phyloP scores from a whole-genome alignment of 2,797 vertebrate genomes.

The Anguilla pacifica region DNA sequence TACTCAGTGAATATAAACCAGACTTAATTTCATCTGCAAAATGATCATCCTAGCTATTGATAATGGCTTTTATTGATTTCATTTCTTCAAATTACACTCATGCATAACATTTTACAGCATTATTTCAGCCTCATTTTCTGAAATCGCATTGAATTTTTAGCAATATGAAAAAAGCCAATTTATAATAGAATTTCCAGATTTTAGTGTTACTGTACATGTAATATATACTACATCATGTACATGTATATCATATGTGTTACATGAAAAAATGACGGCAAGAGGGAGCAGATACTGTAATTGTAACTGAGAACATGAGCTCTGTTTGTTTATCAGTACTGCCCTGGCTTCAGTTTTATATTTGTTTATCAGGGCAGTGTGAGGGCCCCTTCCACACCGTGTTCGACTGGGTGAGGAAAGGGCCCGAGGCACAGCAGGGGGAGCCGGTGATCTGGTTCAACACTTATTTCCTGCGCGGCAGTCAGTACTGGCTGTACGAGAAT shows the following conservation, averaged over 20 bases:
- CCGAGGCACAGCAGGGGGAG: slow-evolving; percentile 65
- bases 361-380: slow-evolving; percentile 37
- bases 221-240: no score
- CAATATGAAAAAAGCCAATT: background rate
- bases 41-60: background rate
- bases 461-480: slow-evolving; percentile 51
- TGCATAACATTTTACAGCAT: background rate
- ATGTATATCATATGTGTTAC: background rate
- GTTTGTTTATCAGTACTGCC: background rate
- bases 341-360: background rate
- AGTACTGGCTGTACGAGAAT: slow-evolving; percentile 54
- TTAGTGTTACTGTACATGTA: no score
- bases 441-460: slow-evolving; percentile 59
- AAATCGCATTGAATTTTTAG: background rate
- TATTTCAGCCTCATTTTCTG: background rate
- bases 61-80: background rate
- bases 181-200: background rate
- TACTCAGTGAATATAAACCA: background rate
- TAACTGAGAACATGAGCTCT: background rate
- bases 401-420: slow-evolving; percentile 55
- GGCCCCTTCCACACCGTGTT: slow-evolving; percentile 44
- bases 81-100: background rate
- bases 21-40: background rate
- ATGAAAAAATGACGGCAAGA: background rate
- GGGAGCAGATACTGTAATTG: background rate